These are phyloP conservation scores for Nycticorax nycticorax DNA, from an alignment of 2,113 vertebrate genomes.

Conservation along the genomic window DNA sequence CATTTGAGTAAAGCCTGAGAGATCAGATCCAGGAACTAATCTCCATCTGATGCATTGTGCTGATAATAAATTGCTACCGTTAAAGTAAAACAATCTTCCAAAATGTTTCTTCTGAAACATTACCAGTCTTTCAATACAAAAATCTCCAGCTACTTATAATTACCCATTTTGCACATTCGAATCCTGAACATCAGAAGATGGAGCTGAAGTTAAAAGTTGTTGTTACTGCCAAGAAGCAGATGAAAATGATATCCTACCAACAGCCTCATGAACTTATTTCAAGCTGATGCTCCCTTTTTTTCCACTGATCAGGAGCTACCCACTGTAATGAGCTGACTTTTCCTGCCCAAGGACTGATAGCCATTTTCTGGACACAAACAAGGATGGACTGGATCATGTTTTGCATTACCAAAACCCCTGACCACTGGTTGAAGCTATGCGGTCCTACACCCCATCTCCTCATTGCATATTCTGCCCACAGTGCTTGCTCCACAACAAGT, in stretches of 20 bases:
- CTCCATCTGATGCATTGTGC: not conserved
- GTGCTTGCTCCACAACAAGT: not conserved
- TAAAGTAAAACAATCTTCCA: slow-evolving; percentile 9
- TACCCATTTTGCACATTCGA: not conserved
- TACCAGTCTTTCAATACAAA: not conserved
- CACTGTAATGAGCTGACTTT: not conserved
- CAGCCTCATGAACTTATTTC: not conserved
- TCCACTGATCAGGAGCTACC: not conserved
- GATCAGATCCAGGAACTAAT: slow-evolving; percentile 6
- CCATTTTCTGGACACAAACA: not conserved
- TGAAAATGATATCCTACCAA: not conserved
- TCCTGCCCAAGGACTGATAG: not conserved
- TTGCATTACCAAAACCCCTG: not conserved
- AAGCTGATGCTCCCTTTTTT: not conserved
- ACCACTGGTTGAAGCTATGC: not conserved
- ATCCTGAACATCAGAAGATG: not conserved
- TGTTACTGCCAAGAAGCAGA: not conserved
- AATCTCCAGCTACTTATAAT: not conserved
- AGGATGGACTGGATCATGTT: not conserved
- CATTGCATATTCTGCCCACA: not conserved
- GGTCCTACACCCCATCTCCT: not conserved
- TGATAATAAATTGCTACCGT: not conserved
- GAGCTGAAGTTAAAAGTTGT: not conserved
- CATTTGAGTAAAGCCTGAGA: not conserved
- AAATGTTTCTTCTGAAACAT: slow-evolving; percentile 3